These are phyloP conservation scores for Typhlichthys subterraneus DNA, from an alignment of 2,797 vertebrate species.

Conservation along the genomic window DNA sequence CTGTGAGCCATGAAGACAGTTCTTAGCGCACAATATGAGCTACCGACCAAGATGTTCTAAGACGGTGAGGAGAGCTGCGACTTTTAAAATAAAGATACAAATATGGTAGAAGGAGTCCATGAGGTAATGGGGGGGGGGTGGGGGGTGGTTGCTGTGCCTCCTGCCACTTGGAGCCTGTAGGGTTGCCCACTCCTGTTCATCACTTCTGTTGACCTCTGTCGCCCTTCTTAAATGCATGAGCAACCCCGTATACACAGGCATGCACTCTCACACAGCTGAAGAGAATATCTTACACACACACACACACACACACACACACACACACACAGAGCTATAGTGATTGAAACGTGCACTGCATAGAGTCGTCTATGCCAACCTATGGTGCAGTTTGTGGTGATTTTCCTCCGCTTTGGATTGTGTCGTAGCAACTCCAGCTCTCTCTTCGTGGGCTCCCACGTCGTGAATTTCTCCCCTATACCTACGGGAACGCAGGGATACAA, in stretches of 20 bases:
- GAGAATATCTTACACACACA: constrained; percentile 9
- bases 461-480: constrained; percentile 98
- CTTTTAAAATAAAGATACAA: not conserved
- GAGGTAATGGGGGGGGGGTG: constrained; percentile 8
- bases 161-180: constrained; percentile 13
- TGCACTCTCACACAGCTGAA: not conserved
- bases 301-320: constrained; percentile 18
- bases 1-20: constrained; percentile 23
- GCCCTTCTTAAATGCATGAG: constrained; percentile 40
- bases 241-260: constrained; percentile 26
- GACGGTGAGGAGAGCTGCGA: constrained; percentile 3
- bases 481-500: constrained; percentile 35
- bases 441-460: constrained; percentile 98
- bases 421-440: constrained; percentile 95
- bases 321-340: not conserved
- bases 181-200: constrained; percentile 16
- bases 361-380: constrained; percentile 81
- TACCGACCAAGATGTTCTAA: constrained; percentile 28
- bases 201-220: constrained; percentile 37
- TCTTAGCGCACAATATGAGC: constrained; percentile 25
- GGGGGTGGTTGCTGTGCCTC: constrained; percentile 16
- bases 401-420: constrained; percentile 98
- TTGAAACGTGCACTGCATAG: constrained; percentile 5
- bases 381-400: constrained; percentile 99
- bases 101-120: constrained; percentile 2